phyloP scores from a whole-genome alignment of 1,140 invertebrate genomes.

The Drosophila persimilis region DNA sequence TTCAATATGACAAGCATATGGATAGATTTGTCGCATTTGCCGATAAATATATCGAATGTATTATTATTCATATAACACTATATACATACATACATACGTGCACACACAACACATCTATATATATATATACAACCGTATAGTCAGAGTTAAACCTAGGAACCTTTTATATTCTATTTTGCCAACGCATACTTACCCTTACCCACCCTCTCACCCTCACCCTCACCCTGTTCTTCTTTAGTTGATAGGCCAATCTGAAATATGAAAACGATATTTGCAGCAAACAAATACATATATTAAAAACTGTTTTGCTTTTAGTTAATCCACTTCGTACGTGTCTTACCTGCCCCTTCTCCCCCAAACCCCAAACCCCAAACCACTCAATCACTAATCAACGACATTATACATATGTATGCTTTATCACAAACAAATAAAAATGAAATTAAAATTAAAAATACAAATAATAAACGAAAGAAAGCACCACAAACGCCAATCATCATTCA shows the following conservation, averaged over 20 bases:
- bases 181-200: slow-evolving; percentile 1
- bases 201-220: background rate
- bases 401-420: slow-evolving; percentile 57
- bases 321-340: slow-evolving; percentile 68
- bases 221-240: slow-evolving; percentile 47
- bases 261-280: slow-evolving; percentile 44
- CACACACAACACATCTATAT: slow-evolving; percentile 30
- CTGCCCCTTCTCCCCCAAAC: slow-evolving; percentile 31
- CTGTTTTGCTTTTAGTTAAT: slow-evolving; percentile 71
- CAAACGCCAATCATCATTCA: slow-evolving; percentile 36
- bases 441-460: slow-evolving; percentile 4
- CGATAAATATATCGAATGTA: slow-evolving; percentile 50
- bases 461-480: slow-evolving; percentile 24
- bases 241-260: slow-evolving; percentile 36
- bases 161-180: slow-evolving; percentile 25
- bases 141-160: slow-evolving; percentile 26
- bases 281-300: slow-evolving; percentile 12
- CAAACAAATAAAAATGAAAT: slow-evolving; percentile 28
- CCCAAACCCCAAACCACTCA: slow-evolving; percentile 5
- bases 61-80: slow-evolving; percentile 53
- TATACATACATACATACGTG: slow-evolving; percentile 43
- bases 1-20: slow-evolving; percentile 35
- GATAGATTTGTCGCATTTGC: slow-evolving; percentile 22
- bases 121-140: slow-evolving; percentile 34
- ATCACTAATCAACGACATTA: slow-evolving; percentile 70